phyloP scores from a whole-genome alignment of 1,140 invertebrate species.

The Lucilia sericata region DNA sequence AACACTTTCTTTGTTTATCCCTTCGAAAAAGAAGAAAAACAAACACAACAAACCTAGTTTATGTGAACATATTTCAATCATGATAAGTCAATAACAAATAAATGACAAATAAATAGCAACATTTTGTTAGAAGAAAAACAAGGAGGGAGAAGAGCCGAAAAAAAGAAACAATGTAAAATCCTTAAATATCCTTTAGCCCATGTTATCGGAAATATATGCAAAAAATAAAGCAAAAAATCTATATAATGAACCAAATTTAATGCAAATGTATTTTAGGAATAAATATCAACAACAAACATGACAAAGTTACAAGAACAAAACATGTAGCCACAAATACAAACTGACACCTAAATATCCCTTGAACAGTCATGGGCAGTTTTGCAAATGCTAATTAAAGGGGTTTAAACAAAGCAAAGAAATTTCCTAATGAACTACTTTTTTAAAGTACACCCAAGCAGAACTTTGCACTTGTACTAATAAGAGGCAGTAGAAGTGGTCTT shows the following conservation, averaged over 20 bases:
- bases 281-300: background rate
- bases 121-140: background rate
- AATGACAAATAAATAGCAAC: background rate
- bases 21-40: background rate
- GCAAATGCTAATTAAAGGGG: too few relatives aligned
- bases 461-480: too few relatives aligned
- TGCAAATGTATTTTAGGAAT: slow-evolving; percentile 1
- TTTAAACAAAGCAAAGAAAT: too few relatives aligned
- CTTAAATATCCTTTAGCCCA: background rate
- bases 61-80: background rate
- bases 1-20: background rate
- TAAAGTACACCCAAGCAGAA: too few relatives aligned
- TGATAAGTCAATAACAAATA: background rate
- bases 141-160: background rate
- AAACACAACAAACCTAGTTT: background rate
- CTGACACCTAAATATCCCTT: too few relatives aligned
- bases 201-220: background rate
- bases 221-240: background rate
- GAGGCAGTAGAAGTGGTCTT: too few relatives aligned
- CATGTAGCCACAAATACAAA: too few relatives aligned
- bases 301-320: too few relatives aligned
- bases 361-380: too few relatives aligned
- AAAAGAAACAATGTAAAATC: background rate
- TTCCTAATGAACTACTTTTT: too few relatives aligned
- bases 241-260: background rate